Evolutionary conservation across 2,113 vertebrate genomes (phyloP), one percentile per base, ranked within the genome.

Genomic region (Tetrao urogallus): DNA sequence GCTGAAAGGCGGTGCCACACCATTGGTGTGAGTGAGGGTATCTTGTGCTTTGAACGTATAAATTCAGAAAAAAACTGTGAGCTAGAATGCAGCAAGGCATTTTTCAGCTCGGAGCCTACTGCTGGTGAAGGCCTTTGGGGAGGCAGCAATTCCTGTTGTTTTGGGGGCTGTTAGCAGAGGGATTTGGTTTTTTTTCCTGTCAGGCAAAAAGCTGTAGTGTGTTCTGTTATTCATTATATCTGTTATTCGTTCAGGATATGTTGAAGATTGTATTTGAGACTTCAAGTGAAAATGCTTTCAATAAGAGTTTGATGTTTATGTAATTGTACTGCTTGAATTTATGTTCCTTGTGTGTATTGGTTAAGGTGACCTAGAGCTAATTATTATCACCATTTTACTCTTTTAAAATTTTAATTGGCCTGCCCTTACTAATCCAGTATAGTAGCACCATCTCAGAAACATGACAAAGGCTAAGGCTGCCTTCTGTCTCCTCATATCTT

Each of bases 141-240:
- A 88, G 32, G 40, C 16, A 69, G 7, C 21, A 32, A 45, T 64
- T 88, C 67, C 28, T 4, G 50, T 19, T 63, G 11, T 32, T 64
- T 32, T 47, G 20, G 48, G 22, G 24, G 5, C 24, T 4, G 2
- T 1, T 7, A 5, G 20, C 11, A 1, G 7, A 48, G 45, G 5
- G 45, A 32, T 79, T 69, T 67, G 3, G 0, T 48, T 16, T 67
- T 71, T 71, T 56, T 86, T 52, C 34, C 34, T 56, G 2, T 40
- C 27, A 57, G 4, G 7, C n/a, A 66, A 38, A 82, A 65, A 54
- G 8, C 21, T 67, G 30, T 32, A 63, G 13, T 38, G 13, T 50
- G 25, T 57, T 86, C 45, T 82, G 13, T 40, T 82, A 25, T 52
- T 69, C 42, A 6, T 57, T 64, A 70, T 38, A 38, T 38, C 38